phyloP scores from a whole-genome alignment of 2,797 vertebrate species.

The Tachyglossus aculeatus region DNA sequence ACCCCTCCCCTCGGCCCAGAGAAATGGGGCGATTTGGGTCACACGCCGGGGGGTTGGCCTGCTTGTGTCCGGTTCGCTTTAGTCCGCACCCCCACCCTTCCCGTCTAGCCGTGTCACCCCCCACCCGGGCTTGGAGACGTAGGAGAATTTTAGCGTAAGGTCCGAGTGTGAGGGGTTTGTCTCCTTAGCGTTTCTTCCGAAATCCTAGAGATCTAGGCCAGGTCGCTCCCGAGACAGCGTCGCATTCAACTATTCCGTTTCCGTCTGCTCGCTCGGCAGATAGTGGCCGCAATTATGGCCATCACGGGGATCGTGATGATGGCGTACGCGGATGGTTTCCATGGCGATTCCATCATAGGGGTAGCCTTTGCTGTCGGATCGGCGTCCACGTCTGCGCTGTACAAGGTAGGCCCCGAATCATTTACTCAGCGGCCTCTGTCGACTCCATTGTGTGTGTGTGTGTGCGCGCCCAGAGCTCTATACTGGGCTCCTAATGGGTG shows the following conservation, averaged over 20 bases:
- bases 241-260: conserved; percentile 27
- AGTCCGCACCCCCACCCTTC: no score
- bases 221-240: not conserved
- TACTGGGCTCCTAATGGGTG: no score
- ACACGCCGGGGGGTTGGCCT: no score
- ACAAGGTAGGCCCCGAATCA: conserved; percentile 82
- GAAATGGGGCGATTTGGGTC: no score
- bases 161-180: conserved; percentile 17
- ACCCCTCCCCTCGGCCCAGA: no score
- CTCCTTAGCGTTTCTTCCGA: not conserved
- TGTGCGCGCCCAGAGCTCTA: no score
- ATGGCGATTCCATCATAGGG: conserved; percentile 94
- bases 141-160: conserved; percentile 8
- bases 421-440: no score
- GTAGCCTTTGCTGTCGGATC: conserved; percentile 97
- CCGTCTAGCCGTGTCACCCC: rapidly evolving
- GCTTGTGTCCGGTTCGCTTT: no score
- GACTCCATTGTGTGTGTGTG: no score
- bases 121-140: not conserved
- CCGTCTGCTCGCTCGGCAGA: conserved; percentile 77
- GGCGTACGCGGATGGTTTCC: conserved; percentile 98
- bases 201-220: not conserved
- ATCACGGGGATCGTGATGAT: conserved; percentile 99
- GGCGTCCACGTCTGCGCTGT: conserved; percentile 94
- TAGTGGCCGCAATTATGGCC: conserved; percentile 98